These are phyloP conservation scores for Scrobipalpa atriplicella DNA, from an alignment of 2,888 invertebrate species.

Conservation along the genomic window DNA sequence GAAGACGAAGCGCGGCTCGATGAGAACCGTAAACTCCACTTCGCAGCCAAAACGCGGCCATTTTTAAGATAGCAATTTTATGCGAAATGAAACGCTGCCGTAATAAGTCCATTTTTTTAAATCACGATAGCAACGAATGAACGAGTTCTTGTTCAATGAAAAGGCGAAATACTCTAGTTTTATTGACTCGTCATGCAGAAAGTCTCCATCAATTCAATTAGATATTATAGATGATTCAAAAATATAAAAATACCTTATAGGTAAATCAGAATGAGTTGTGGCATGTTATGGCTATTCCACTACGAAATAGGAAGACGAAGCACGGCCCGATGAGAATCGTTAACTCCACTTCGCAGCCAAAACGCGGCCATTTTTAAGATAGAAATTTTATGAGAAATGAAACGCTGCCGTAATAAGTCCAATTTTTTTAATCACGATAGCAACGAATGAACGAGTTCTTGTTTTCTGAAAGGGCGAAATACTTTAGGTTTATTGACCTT, in stretches of 20 bases:
- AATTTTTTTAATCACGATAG: constrained; percentile 24
- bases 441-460: neutral
- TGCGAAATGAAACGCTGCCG: constrained; percentile 33
- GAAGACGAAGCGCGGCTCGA: constrained; percentile 69
- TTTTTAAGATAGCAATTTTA: constrained; percentile 53
- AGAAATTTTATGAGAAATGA: constrained; percentile 42
- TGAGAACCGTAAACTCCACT: constrained; percentile 60
- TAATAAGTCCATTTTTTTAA: constrained; percentile 16
- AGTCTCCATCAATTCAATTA: neutral
- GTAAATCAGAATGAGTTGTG: neutral
- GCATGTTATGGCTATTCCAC: neutral
- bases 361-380: constrained; percentile 54
- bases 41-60: constrained; percentile 46
- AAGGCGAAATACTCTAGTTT: constrained; percentile 2
- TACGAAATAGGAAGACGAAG: neutral
- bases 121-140: constrained; percentile 11
- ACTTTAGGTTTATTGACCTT: constrained; percentile 16
- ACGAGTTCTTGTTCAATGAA: constrained; percentile 6
- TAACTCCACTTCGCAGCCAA: constrained; percentile 48
- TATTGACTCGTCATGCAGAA: neutral
- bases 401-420: constrained; percentile 26
- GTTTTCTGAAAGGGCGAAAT: constrained; percentile 6
- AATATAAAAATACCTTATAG: too few species aligned
- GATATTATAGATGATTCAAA: neutral
- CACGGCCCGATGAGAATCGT: constrained; percentile 65